These are phyloP conservation scores for Sorex maritimensis DNA, from an alignment of 2,797 vertebrate species.

Conservation along the genomic window DNA sequence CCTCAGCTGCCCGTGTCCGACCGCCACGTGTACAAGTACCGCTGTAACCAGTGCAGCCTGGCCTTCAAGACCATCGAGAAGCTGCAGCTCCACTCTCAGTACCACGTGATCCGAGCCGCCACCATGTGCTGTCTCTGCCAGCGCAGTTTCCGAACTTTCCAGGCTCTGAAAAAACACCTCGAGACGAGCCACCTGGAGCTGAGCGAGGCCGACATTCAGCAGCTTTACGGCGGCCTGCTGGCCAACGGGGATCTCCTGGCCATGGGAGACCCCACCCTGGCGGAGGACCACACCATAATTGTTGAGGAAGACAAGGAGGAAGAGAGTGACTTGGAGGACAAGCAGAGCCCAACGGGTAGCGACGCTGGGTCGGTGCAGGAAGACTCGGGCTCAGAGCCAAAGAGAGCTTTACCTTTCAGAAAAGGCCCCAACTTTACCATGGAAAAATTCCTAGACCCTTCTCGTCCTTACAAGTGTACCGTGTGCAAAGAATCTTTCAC, in stretches of 20 bases:
- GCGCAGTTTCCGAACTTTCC: constrained; percentile 98
- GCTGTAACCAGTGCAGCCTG: constrained; percentile 99
- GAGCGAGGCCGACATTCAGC: constrained; percentile 98
- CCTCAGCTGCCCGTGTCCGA: constrained; percentile 98
- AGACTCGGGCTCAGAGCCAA: constrained; percentile 98
- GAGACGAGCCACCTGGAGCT: constrained; percentile 98
- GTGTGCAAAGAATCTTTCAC: constrained; percentile 99
- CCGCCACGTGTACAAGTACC: constrained; percentile 99
- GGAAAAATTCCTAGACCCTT: constrained; percentile 99
- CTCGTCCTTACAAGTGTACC: constrained; percentile 99
- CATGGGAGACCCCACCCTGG: constrained; percentile 95
- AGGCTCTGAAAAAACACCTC: constrained; percentile 98
- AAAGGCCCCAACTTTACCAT: constrained; percentile 99
- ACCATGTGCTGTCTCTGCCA: constrained; percentile 99
- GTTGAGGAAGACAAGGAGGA: constrained; percentile 99
- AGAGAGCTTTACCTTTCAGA: constrained; percentile 98
- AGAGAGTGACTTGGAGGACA: constrained; percentile 98
- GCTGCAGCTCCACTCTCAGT: constrained; percentile 98
- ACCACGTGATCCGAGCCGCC: constrained; percentile 98
- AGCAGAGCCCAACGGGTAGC: constrained; percentile 98
- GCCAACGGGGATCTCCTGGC: constrained; percentile 98
- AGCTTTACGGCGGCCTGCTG: constrained; percentile 97
- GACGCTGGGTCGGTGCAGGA: constrained; percentile 97
- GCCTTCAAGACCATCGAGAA: constrained; percentile 99
- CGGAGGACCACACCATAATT: constrained; percentile 96